Base-by-base conservation (phyloP, 1,140 invertebrate species). In the Drosophila truncata region DNA sequence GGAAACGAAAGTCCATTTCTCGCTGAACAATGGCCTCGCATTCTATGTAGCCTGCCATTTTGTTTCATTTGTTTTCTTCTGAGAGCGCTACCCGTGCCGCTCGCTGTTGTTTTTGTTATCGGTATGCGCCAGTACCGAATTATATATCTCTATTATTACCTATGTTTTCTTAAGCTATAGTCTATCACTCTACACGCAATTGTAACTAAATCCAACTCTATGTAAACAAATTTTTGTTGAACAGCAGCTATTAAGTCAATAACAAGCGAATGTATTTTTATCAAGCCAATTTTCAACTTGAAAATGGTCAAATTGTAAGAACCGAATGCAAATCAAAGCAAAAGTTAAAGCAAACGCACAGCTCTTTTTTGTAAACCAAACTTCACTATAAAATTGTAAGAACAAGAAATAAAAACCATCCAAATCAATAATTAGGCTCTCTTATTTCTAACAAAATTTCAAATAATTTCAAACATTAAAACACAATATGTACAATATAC, bases 101-200 rank as follows among this genome's bases (percentile, higher is more conserved):
- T 72, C 61, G 66, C 76, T 64, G 66, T 76, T 85, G 66, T 82
- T 85, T 76, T 90, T 90, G 85, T 90, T 90, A 85, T 90, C 86
- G 78, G 65, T 88, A 90, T 72, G 73, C 67, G 16, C 13, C 46
- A 76, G 57, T 82, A 71, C 61, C 81, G 85, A 88, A 85, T 85
- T 76, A 54, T 76, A 79, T 65, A 62, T 84, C 69, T 72, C 49
- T 78, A 78, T 67, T 44, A 60, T 60, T 42, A 25, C 52, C 20
- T 77, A 67, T 76, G 58, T 70, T 80, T 81, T 55, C 65, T 44
- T 77, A 77, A 78, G 80, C 82, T 72, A 82, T 73, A 72, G 69
- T 79, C 49, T 41, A 59, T 39, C 55, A 49, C 42, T 59, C 42
- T 78, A 52, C 61, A 80, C 65, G 49, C 63, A 73, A 82, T 75